Conservation (phyloP, 2,888 invertebrate genomes). For the Drosophila buzzatii region DNA sequence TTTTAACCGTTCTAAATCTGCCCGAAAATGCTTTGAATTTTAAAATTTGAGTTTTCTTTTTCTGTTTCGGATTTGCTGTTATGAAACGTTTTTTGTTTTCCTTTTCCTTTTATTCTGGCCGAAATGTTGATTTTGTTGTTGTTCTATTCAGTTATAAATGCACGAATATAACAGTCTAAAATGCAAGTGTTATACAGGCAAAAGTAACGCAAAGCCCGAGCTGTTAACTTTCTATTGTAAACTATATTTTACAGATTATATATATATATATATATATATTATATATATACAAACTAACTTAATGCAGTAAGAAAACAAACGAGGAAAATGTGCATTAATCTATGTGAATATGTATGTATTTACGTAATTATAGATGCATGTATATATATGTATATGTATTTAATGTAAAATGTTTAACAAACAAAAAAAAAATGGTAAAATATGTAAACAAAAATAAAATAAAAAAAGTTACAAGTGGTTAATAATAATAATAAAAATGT, state of each 20-base stretch:
- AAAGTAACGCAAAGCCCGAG: slow-evolving; percentile 34
- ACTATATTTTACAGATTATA: slow-evolving; percentile 9
- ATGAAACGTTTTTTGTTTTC: slow-evolving; percentile 39
- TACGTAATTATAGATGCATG: slow-evolving; percentile 27
- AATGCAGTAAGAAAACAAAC: slow-evolving; percentile 36
- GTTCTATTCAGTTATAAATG: slow-evolving; percentile 30
- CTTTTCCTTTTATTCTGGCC: slow-evolving; percentile 25
- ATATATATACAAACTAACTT: slow-evolving; percentile 21
- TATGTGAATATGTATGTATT: slow-evolving; percentile 38
- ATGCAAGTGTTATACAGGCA: slow-evolving; percentile 70
- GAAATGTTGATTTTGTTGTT: slow-evolving; percentile 22
- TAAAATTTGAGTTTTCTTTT: slow-evolving; percentile 15
- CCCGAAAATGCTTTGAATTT: slow-evolving; percentile 46
- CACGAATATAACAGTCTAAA: slow-evolving; percentile 56
- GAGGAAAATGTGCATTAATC: slow-evolving; percentile 42
- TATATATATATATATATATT: background rate
- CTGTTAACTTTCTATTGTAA: slow-evolving; percentile 30
- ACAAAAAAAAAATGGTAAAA: slow-evolving; percentile 36
- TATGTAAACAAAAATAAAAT: slow-evolving; percentile 25
- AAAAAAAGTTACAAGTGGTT: slow-evolving; percentile 11
- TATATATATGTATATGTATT: slow-evolving; percentile 24
- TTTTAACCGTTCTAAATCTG: slow-evolving; percentile 40
- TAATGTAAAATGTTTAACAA: slow-evolving; percentile 49
- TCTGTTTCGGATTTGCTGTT: slow-evolving; percentile 15
- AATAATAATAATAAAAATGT: slow-evolving; percentile 34